Conservation (phyloP, 1,140 invertebrate genomes). For the Drosophila varians region DNA sequence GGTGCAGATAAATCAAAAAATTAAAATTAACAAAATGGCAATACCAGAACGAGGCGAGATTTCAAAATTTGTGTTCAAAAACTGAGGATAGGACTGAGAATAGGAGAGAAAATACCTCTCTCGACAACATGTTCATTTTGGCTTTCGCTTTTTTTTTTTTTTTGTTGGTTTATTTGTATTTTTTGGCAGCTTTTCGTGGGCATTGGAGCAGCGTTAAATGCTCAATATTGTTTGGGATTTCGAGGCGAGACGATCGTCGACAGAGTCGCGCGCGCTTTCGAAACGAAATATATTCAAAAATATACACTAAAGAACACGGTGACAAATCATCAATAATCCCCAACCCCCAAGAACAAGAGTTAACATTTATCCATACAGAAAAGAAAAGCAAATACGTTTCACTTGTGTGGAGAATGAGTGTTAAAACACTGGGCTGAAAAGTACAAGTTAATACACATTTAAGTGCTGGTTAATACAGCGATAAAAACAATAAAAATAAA, state of each 20-base stretch:
- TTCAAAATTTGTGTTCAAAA: slow-evolving; percentile 27
- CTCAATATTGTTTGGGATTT: slow-evolving; percentile 76
- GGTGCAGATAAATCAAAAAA: slow-evolving; percentile 56
- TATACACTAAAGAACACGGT: slow-evolving; percentile 21
- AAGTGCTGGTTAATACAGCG: slow-evolving; percentile 25
- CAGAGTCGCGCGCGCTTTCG: slow-evolving; percentile 43
- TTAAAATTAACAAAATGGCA: slow-evolving; percentile 62
- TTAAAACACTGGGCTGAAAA: slow-evolving; percentile 1
- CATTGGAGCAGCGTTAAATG: slow-evolving; percentile 40
- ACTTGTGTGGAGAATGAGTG: slow-evolving; percentile 5
- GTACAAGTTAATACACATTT: slow-evolving; percentile 22
- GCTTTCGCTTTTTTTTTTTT: not conserved
- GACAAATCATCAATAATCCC: slow-evolving; percentile 26
- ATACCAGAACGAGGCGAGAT: slow-evolving; percentile 34
- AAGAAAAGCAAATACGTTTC: slow-evolving; percentile 23
- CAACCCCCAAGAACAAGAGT: slow-evolving; percentile 11
- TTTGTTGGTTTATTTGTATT: not conserved
- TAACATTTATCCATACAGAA: slow-evolving; percentile 15
- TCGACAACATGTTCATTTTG: slow-evolving; percentile 23
- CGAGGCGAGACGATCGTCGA: slow-evolving; percentile 68
- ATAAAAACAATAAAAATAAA: too few relatives aligned
- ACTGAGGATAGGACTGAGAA: not conserved
- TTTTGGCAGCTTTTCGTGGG: slow-evolving; percentile 58
- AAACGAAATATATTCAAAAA: slow-evolving; percentile 17
- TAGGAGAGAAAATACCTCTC: slow-evolving; percentile 12